Evolutionary conservation across 2,888 invertebrate species (phyloP), one percentile per base, ranked within the genome.

Genomic region (Lycia hirtaria): DNA sequence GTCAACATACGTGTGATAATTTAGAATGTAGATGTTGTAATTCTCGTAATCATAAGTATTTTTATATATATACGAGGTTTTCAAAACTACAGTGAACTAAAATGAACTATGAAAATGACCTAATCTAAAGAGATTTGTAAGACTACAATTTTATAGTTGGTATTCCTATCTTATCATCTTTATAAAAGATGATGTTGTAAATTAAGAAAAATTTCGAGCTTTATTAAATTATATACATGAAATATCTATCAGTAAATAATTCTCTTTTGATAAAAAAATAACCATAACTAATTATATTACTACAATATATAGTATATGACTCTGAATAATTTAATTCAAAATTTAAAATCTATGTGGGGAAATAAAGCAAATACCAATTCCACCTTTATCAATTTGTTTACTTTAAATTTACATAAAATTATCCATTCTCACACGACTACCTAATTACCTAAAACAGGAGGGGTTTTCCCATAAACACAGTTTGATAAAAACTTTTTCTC

Each of bases 201-300:
- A 24, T 3, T 40, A 40, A 24, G 24, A 40, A 40, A 40, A 9
- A 22, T 37, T 17, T 12, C 40, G 40, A 40, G 40, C 40, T 40
- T 40, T 22, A 22, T 9, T 12, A 38, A 38, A 38, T 38, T 3
- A 32, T 26, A 26, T n/a, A n/a, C n/a, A n/a, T n/a, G n/a, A n/a
- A n/a, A n/a, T n/a, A n/a, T n/a, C n/a, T n/a, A n/a, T n/a, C n/a
- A 6, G 26, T 33, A 2, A 32, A 14, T 5, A 32, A 35, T 10
- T 17, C n/a, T n/a, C n/a, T n/a, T n/a, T n/a, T n/a, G n/a, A n/a
- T n/a, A n/a, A n/a, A n/a, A n/a, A n/a, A n/a, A n/a, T n/a, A n/a
- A n/a, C n/a, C n/a, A n/a, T n/a, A n/a, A n/a, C n/a, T n/a, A n/a
- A n/a, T n/a, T n/a, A n/a, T n/a, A n/a, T n/a, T n/a, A n/a, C n/a